Percentiles rank a stretch among this genome's conserved stretches.
phyloP scores from a whole-genome alignment of 2,113 vertebrate genomes.

The Macheiramphus alcinus region DNA sequence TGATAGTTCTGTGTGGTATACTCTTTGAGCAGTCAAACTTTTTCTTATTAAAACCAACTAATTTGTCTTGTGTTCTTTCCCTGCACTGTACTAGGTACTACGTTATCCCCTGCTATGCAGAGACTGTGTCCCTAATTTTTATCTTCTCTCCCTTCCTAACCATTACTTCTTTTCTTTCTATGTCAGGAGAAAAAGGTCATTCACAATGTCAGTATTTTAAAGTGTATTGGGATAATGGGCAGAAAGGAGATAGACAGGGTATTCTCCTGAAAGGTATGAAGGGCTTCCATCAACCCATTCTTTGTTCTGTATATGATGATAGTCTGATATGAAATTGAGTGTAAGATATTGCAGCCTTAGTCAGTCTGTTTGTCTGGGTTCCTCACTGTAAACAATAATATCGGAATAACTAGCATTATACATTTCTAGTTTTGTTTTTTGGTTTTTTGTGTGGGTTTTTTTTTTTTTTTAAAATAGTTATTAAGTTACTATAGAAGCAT shows the following conservation, averaged over 20 bases:
- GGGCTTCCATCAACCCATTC: constrained; percentile 49
- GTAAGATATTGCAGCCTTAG: not conserved
- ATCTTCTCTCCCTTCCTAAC: constrained; percentile 55
- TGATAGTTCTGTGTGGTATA: not conserved
- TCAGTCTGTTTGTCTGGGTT: not conserved
- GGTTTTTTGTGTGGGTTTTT: not conserved
- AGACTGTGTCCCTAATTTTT: constrained; percentile 47
- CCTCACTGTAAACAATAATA: not conserved
- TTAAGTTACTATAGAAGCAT: not conserved
- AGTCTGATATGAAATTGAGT: constrained; percentile 19
- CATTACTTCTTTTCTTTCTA: constrained; percentile 60
- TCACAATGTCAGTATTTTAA: constrained; percentile 65
- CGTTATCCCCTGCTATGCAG: constrained; percentile 3
- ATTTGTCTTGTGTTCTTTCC: constrained; percentile 29
- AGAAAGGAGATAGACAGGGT: constrained; percentile 66
- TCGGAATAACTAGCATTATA: not conserved
- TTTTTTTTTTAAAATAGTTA: not conserved
- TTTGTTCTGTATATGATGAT: constrained; percentile 50
- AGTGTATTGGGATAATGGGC: constrained; percentile 65
- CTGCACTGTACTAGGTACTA: constrained; percentile 10
- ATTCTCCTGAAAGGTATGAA: constrained; percentile 62
- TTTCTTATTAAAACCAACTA: not conserved
- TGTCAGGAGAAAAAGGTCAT: constrained; percentile 66
- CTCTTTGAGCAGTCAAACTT: not conserved
- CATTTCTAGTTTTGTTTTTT: not conserved